Evolutionary conservation across 2,888 invertebrate genomes (phyloP), one percentile per base, ranked within the genome.

Genomic region (Caenorhabditis virilis): DNA sequence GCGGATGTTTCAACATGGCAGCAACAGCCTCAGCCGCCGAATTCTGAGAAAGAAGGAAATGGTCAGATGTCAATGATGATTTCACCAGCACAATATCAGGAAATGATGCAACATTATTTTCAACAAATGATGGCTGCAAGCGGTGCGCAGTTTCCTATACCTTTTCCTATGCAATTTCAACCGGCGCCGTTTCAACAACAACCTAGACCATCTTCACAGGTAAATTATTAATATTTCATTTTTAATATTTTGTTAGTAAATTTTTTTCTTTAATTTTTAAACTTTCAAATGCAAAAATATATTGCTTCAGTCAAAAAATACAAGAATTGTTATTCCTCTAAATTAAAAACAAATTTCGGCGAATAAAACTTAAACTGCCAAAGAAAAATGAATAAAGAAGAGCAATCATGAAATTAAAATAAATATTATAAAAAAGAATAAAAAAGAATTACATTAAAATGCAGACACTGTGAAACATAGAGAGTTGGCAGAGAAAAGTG

Each of bases 41-140:
- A 25, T 22, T 16, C n/a, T 33, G 45, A 48, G 26, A 26, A 48
- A 16, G 15, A 47, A 42, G 23, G 25, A 9, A 45, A 41, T 26
- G 64, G 18, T 23, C 60, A 56, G 61, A 69, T 26, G 52, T 59
- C 46, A 49, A 66, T 26, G 63, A 72, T 58, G 16, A 77, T 78
- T 46, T 77, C 79, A 1, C 80, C 81, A 7, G 70, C 69, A 22
- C 78, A 80, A 35, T 82, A 82, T 57, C 81, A 80, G 57, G 78
- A 82, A 48, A 75, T 82, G 72, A 79, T 82, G 78, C 79, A 80
- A 61, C 78, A 81, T 45, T 82, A 82, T 64, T 71, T 82, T 57
- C 77, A 77, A 60, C 76, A 76, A 51, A 74, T 74, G 73, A 73
- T 73, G 71, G 63, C 67, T 13, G 72, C 70, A 43, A 48, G 54